Evolutionary conservation across 1,140 invertebrate species (phyloP).

Genomic region (Drosophila orosa): DNA sequence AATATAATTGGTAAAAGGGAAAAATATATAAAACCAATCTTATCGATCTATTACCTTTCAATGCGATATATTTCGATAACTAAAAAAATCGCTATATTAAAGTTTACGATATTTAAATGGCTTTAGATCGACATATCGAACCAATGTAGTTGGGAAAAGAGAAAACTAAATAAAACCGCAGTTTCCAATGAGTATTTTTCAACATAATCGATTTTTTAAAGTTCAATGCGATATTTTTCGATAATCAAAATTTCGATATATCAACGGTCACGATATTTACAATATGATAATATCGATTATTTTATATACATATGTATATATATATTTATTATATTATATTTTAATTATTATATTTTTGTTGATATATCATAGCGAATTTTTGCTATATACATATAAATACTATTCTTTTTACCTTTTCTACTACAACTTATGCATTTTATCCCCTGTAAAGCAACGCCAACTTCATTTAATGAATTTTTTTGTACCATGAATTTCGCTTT

Average conservation of each 20-base stretch:
- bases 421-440: not conserved
- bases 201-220: not conserved
- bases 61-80: no score
- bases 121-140: no score
- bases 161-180: no score
- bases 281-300: not conserved
- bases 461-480: conserved; percentile 21
- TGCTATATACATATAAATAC: not conserved
- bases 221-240: not conserved
- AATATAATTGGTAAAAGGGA: no score
- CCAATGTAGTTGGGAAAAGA: no score
- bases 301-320: no score
- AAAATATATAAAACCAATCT: no score
- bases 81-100: no score
- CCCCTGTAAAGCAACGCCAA: not conserved
- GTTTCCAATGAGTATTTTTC: not conserved
- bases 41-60: no score
- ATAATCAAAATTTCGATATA: not conserved
- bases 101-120: no score
- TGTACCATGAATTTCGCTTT: conserved; percentile 2
- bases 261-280: not conserved
- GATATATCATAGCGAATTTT: not conserved
- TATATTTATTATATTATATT: no score
- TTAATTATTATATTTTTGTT: not conserved
- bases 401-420: not conserved